Conservation (phyloP, 2,113 vertebrate species). For the Eulacestoma nigropectus region DNA sequence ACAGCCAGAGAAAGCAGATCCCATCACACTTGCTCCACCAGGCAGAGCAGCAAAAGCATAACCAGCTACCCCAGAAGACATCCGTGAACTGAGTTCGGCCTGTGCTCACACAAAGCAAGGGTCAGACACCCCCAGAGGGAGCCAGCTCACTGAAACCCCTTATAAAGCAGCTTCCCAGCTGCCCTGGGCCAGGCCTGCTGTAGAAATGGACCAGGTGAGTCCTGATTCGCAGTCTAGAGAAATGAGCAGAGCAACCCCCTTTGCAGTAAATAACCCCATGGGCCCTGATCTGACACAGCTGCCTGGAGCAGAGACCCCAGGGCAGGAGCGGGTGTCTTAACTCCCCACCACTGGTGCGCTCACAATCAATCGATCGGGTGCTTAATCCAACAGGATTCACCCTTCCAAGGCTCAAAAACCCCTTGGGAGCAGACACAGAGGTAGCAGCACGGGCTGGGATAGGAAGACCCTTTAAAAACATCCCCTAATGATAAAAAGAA, state of each 20-base stretch:
- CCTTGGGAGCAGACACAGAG: neutral
- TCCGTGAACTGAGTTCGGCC: neutral
- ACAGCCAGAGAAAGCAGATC: neutral
- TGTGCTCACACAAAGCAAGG: rapidly evolving
- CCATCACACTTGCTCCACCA: too few species aligned
- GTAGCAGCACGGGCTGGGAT: neutral
- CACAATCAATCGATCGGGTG: neutral
- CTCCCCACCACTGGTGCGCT: neutral
- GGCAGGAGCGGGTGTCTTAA: neutral
- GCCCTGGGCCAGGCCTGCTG: neutral
- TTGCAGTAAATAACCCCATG: neutral
- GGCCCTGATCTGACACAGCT: neutral
- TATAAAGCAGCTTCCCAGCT: neutral
- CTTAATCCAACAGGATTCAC: neutral
- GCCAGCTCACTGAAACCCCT: rapidly evolving
- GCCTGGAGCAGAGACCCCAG: neutral
- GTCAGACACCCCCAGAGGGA: neutral
- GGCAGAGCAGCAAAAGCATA: neutral
- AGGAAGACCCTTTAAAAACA: neutral
- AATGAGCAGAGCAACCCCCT: neutral
- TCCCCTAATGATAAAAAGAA: neutral
- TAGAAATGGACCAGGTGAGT: neutral
- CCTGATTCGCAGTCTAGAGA: neutral
- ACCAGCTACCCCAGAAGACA: neutral
- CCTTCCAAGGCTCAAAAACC: neutral